phyloP scores from a whole-genome alignment of 2,888 invertebrate genomes.

The Leucozona laternaria region DNA sequence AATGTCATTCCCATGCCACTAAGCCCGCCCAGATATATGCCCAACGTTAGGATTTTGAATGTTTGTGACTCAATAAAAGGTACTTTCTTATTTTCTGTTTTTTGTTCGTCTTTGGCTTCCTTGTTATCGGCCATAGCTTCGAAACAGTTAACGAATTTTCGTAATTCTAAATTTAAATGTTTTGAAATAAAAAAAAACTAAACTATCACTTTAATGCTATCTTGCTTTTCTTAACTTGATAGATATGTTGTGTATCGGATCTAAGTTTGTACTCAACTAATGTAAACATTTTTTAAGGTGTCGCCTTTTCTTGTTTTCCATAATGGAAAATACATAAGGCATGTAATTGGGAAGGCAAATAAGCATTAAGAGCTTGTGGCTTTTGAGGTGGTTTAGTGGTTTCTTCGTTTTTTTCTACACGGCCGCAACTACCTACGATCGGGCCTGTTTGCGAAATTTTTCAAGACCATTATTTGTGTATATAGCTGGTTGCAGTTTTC shows the following conservation, averaged over 20 bases:
- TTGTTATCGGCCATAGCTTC: conserved; percentile 14
- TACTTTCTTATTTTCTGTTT: conserved; percentile 80
- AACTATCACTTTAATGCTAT: neutral
- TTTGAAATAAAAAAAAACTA: neutral
- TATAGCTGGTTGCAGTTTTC: neutral
- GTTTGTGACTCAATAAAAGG: conserved; percentile 81
- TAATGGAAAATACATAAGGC: conserved; percentile 39
- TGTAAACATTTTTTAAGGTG: conserved; percentile 21
- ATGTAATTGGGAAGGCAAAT: conserved; percentile 37
- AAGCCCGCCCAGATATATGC: conserved; percentile 81
- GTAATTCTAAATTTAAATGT: neutral
- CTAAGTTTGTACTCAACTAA: conserved; percentile 60
- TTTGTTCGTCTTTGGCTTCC: conserved; percentile 35
- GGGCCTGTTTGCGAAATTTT: neutral
- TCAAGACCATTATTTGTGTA: neutral
- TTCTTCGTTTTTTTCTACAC: conserved; percentile 46
- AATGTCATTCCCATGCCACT: conserved; percentile 81
- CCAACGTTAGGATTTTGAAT: conserved; percentile 80
- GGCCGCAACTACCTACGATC: conserved; percentile 21
- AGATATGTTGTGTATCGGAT: conserved; percentile 51
- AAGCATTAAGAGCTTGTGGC: conserved; percentile 44
- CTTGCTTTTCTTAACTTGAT: conserved; percentile 2
- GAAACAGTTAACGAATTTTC: neutral
- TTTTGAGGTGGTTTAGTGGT: conserved; percentile 64
- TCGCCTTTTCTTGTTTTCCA: conserved; percentile 34